phyloP scores from a whole-genome alignment of 2,888 invertebrate species.

The Nebria salina region DNA sequence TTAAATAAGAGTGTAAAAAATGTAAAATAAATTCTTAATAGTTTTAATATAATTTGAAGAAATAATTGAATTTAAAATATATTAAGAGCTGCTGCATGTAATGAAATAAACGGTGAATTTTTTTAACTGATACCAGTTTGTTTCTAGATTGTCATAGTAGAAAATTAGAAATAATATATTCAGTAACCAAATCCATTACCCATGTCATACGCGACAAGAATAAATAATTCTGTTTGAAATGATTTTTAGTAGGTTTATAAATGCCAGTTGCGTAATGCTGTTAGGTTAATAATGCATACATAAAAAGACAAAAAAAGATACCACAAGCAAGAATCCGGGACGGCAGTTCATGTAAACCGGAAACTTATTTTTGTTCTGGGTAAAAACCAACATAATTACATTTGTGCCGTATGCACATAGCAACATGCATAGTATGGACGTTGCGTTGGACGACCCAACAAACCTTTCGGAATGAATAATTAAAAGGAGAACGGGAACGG shows the following conservation, averaged over 20 bases:
- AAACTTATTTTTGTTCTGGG: not conserved
- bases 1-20: too few species aligned
- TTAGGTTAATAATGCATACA: not conserved
- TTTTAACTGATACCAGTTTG: too few species aligned
- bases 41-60: too few species aligned
- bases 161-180: too few species aligned
- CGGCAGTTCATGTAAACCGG: not conserved
- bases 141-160: too few species aligned
- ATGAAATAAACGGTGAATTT: too few species aligned
- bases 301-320: not conserved
- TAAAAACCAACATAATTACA: not conserved
- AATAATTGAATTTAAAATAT: too few species aligned
- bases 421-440: not conserved
- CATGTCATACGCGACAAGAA: not conserved
- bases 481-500: conserved; percentile 21
- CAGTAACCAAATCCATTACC: not conserved
- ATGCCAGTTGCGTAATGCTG: not conserved
- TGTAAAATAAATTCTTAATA: too few species aligned
- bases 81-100: too few species aligned
- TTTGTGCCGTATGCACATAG: not conserved
- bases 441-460: not conserved
- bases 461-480: conserved; percentile 28
- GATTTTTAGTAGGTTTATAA: not conserved
- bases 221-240: not conserved
- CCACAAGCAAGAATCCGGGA: not conserved